Evolutionary conservation across 2,113 vertebrate species (phyloP).

Genomic region (Onychostoma macrolepis): DNA sequence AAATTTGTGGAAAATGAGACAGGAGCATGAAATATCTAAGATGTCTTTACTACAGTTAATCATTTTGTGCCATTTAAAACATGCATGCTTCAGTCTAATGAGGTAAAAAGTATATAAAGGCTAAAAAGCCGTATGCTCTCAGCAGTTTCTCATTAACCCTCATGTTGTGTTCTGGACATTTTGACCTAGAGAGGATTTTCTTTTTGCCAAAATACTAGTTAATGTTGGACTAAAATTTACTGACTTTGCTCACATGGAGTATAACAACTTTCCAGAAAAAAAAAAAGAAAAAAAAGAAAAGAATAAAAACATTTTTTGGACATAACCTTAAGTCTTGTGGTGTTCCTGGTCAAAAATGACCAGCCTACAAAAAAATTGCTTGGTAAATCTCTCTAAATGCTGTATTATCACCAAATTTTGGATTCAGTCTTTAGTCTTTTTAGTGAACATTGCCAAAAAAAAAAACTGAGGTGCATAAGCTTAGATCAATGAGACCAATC

Average conservation of each 20-base stretch:
- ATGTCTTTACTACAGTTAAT: neutral
- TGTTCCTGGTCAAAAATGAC: too few species aligned
- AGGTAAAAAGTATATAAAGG: neutral
- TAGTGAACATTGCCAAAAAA: too few species aligned
- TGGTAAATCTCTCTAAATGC: too few species aligned
- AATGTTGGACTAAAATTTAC: neutral
- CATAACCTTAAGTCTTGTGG: neutral
- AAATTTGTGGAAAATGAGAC: neutral
- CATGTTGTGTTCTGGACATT: neutral
- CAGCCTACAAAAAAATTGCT: too few species aligned
- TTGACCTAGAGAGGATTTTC: neutral
- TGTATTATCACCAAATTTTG: too few species aligned
- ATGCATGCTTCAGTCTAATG: neutral
- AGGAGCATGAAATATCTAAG: neutral
- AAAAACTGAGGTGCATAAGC: neutral
- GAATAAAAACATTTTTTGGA: neutral
- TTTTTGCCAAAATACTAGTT: neutral
- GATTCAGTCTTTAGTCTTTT: too few species aligned
- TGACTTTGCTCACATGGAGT: neutral
- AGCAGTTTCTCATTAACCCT: neutral
- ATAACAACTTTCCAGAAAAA: neutral
- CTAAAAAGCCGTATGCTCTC: neutral
- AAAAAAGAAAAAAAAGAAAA: neutral
- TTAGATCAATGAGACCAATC: neutral
- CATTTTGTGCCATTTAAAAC: neutral